phyloP scores from a whole-genome alignment of 2,888 invertebrate species.

The Allophyes oxyacanthae region DNA sequence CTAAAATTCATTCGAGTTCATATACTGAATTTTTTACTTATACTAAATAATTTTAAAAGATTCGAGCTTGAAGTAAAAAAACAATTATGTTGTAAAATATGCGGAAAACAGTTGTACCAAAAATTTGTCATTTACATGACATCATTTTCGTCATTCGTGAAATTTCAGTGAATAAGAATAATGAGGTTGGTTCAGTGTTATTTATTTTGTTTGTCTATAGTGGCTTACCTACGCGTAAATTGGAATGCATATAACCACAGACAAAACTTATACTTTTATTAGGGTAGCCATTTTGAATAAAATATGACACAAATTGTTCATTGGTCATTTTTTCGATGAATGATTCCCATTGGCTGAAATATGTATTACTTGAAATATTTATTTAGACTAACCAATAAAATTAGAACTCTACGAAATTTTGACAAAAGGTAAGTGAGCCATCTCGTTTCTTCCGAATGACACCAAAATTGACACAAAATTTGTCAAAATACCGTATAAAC shows the following conservation, averaged over 20 bases:
- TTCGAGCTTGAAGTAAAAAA: constrained; percentile 41
- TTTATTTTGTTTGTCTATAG: not conserved
- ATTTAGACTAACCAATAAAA: constrained; percentile 25
- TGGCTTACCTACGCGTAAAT: constrained; percentile 5
- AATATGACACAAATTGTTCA: constrained; percentile 1
- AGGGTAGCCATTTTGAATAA: constrained; percentile 53
- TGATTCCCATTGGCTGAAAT: constrained; percentile 34
- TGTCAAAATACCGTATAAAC: constrained; percentile 86
- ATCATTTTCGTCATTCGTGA: constrained; percentile 26
- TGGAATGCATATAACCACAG: constrained; percentile 32
- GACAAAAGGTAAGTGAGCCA: constrained; percentile 54
- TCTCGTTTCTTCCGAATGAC: constrained; percentile 56
- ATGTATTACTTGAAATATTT: accelerated
- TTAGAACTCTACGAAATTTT: constrained; percentile 21
- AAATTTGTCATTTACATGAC: constrained; percentile 57
- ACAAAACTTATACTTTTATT: constrained; percentile 29
- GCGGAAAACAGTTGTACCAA: constrained; percentile 47
- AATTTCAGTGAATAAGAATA: not conserved
- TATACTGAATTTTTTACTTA: constrained; percentile 46
- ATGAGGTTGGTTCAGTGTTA: not conserved
- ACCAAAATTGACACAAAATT: constrained; percentile 79
- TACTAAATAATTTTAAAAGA: constrained; percentile 47
- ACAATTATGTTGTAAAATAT: constrained; percentile 50
- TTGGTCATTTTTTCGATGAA: not conserved
- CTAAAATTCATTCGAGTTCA: constrained; percentile 67